Percentiles rank a stretch among this genome's conserved stretches.
Evolutionary conservation across 1,140 invertebrate genomes (phyloP).

Genomic region (Chironomus tepperi): DNA sequence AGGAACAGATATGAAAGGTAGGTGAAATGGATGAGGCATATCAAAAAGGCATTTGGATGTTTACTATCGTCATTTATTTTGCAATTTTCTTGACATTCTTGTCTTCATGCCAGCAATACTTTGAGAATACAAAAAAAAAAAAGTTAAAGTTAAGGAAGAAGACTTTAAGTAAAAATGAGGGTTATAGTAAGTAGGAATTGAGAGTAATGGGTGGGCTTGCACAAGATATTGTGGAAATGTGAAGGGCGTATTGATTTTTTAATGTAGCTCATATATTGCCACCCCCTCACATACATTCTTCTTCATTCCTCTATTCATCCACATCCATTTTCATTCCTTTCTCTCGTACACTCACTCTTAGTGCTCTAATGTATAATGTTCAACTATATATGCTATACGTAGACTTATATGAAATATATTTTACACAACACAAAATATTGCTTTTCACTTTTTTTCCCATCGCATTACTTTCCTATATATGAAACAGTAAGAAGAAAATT

Average conservation of each 20-base stretch:
- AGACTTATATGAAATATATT: not conserved
- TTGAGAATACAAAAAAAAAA: not conserved
- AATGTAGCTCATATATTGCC: constrained; percentile 4
- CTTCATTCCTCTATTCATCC: not conserved
- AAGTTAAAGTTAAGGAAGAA: not conserved
- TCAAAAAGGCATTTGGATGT: not conserved
- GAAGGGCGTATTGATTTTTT: constrained; percentile 7
- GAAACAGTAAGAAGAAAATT: not conserved
- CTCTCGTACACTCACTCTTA: not conserved
- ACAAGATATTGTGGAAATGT: constrained; percentile 7
- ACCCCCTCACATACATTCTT: not conserved
- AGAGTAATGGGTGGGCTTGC: not conserved
- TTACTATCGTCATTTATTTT: not conserved
- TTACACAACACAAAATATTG: not conserved
- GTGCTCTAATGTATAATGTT: not conserved
- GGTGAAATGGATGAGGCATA: not conserved
- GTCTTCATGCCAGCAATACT: no score
- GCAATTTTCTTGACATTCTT: not conserved
- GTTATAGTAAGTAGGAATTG: not conserved
- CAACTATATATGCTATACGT: not conserved
- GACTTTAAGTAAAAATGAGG: not conserved
- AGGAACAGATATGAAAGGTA: not conserved
- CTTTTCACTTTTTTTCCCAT: constrained; percentile 4
- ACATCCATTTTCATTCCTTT: not conserved
- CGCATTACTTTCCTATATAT: not conserved